These are phyloP conservation scores for Macrosiphum euphorbiae DNA, from an alignment of 2,888 invertebrate genomes.

Conservation along the genomic window DNA sequence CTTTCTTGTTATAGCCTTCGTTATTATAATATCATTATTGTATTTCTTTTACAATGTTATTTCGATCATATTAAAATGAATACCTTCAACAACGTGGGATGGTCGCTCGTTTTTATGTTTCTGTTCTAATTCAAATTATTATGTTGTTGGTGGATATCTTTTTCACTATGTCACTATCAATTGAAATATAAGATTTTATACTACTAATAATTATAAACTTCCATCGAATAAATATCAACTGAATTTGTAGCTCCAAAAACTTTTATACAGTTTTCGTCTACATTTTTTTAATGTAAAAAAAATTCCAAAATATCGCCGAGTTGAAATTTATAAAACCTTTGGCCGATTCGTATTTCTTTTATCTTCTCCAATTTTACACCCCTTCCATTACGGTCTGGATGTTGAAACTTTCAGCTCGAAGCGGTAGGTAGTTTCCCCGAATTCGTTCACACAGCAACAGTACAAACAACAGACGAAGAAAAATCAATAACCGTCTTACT, in stretches of 20 bases:
- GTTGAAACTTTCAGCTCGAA: slow-evolving; percentile 14
- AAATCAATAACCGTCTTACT: slow-evolving; percentile 53
- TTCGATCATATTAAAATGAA: neutral
- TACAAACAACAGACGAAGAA: slow-evolving; percentile 48
- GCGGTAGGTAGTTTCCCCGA: slow-evolving; percentile 13
- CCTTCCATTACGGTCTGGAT: neutral
- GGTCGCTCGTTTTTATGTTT: neutral
- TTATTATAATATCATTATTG: neutral
- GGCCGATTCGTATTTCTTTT: neutral
- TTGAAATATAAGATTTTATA: neutral
- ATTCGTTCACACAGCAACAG: slow-evolving; percentile 55
- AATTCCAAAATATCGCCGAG: neutral
- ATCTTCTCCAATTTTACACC: slow-evolving; percentile 45
- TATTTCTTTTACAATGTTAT: neutral
- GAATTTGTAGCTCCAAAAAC: neutral
- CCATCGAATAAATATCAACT: neutral
- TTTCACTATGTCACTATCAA: neutral
- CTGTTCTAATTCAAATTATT: neutral
- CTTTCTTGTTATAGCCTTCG: neutral
- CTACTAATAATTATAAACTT: neutral
- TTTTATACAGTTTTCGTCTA: neutral
- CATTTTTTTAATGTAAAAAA: neutral
- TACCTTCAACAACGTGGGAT: neutral
- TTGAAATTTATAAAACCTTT: slow-evolving; percentile 8
- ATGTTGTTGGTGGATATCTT: neutral